phyloP scores from a whole-genome alignment of 1,140 invertebrate genomes.

The Rhysida immarginata region DNA sequence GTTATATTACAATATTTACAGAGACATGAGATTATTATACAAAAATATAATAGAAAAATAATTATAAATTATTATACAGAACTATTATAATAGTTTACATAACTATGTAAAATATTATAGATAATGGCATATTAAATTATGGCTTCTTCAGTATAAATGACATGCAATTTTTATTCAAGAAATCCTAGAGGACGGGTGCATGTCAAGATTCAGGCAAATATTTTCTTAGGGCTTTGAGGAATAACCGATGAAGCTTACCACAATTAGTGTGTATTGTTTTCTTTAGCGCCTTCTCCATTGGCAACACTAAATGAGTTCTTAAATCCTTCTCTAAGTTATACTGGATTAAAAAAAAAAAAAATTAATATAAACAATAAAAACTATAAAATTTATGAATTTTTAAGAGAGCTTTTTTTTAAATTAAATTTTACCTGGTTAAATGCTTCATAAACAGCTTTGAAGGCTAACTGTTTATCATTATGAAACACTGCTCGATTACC shows the following conservation, averaged over 20 bases:
- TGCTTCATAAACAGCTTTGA: slow-evolving; percentile 54
- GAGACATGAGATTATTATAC: no score
- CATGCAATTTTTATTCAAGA: no score
- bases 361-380: slow-evolving; percentile 16
- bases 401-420: not conserved
- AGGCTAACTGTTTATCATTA: slow-evolving; percentile 68
- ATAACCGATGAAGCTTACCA: slow-evolving; percentile 33
- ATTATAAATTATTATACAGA: no score
- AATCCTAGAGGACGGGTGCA: no score
- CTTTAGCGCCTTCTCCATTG: slow-evolving; percentile 31
- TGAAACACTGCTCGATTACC: slow-evolving; percentile 75
- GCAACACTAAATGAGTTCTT: slow-evolving; percentile 30
- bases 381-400: slow-evolving; percentile 9
- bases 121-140: no score
- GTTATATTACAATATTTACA: no score
- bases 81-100: no score
- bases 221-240: slow-evolving; percentile 31
- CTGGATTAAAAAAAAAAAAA: slow-evolving; percentile 26
- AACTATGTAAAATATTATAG: no score
- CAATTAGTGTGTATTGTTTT: slow-evolving; percentile 30
- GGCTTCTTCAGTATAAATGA: no score
- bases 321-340: slow-evolving; percentile 33
- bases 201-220: slow-evolving; percentile 23
- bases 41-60: no score
- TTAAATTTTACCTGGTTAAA: slow-evolving; percentile 47